Evolutionary conservation across 2,888 invertebrate species (phyloP).

Genomic region (Netelia virgata): DNA sequence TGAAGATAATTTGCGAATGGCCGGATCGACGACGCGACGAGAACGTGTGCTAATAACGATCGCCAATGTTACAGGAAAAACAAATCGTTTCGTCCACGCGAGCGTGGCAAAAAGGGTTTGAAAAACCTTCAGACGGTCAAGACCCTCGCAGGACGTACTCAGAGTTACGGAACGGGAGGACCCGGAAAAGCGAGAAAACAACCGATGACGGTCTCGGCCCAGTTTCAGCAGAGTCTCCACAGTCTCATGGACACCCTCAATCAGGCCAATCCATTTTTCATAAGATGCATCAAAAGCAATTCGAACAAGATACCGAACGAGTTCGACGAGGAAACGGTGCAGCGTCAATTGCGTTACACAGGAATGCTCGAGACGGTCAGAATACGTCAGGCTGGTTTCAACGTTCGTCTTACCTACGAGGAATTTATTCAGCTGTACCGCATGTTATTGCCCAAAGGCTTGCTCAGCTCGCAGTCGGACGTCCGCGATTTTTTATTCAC

Average conservation of each 20-base stretch:
- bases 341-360: conserved; percentile 95
- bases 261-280: conserved; percentile 94
- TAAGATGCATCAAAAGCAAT: conserved; percentile 98
- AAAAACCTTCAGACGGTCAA: conserved; percentile 97
- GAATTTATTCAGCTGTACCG: conserved; percentile 97
- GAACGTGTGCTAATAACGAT: background rate
- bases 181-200: conserved; percentile 91
- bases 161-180: conserved; percentile 84
- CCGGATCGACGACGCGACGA: background rate
- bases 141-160: conserved; percentile 93
- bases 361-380: conserved; percentile 99
- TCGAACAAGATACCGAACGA: conserved; percentile 96
- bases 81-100: conserved; percentile 95
- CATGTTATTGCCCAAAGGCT: conserved; percentile 94
- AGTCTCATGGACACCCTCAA: conserved; percentile 97
- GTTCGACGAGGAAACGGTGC: conserved; percentile 97
- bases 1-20: background rate
- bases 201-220: conserved; percentile 96
- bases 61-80: conserved; percentile 90
- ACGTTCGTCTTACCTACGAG: conserved; percentile 96
- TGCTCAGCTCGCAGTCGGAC: conserved; percentile 94
- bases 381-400: conserved; percentile 97
- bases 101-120: conserved; percentile 93
- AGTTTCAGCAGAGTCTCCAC: conserved; percentile 97
- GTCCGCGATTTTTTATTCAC: conserved; percentile 94